Evolutionary conservation across 2,797 vertebrate species (phyloP), one percentile per base, ranked within the genome.

Genomic region (Leptatherina wallacei): DNA sequence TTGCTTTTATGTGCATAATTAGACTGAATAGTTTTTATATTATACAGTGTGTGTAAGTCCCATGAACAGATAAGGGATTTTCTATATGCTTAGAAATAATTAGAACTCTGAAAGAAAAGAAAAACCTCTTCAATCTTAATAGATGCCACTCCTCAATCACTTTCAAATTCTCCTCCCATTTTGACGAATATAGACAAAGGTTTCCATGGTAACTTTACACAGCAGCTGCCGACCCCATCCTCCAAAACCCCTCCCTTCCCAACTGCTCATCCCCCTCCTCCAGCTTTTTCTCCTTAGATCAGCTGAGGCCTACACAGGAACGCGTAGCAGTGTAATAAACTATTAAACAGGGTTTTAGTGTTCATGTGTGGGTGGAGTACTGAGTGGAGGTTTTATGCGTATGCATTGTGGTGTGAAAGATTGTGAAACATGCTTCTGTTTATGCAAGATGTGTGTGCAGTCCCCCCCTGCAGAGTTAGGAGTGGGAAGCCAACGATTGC

Each of bases 121-220:
- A 20, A 59, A 36, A 22, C 14, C n/a, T 11, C 4, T 29, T 54
- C 33, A 27, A 69, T 49, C 64, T 29, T 0, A 60, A 78, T 77
- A 69, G 56, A 66, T 32, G 30, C 44, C 22, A 11, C n/a, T 11
- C 11, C 32, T 69, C 54, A 54, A 56, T 67, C 47, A 33, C 24
- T 63, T 36, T 24, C 0, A 18, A 71, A 64, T 65, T 67, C 73
- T 68, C 52, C 75, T 80, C 64, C 73, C 60, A 62, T 70, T 81
- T 61, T 52, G 65, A 62, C 7, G 27, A 69, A 33, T 65, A 52
- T 70, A 89, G 84, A 95, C 94, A 94, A 94, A 94, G 91, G 94
- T 94, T 94, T 84, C 94, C 78, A 93, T 90, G 90, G 93, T 61
- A 91, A 94, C 93, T 24, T 70, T 85, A 92, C 75, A 92, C 83